Evolutionary conservation across 2,888 invertebrate genomes (phyloP).

Genomic region (Acanthosepion lycidas): DNA sequence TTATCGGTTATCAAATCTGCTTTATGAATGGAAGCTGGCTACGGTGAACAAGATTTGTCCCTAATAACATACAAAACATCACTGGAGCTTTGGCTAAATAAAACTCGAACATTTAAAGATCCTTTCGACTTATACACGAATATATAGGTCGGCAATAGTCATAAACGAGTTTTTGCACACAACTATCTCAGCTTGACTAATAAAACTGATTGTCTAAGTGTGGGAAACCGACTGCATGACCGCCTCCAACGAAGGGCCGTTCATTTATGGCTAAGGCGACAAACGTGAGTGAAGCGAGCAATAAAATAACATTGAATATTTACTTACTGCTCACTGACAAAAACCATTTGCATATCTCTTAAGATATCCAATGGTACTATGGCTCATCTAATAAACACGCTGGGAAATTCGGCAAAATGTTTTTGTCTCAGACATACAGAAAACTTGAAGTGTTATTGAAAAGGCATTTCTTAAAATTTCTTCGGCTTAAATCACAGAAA

Average conservation of each 20-base stretch:
- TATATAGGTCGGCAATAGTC: neutral
- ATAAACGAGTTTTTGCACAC: neutral
- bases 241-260: too few species aligned
- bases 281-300: neutral
- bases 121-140: neutral
- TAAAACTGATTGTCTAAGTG: neutral
- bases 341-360: neutral
- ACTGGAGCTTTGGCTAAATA: too few species aligned
- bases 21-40: too few species aligned
- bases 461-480: too few species aligned
- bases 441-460: too few species aligned
- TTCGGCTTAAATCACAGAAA: too few species aligned
- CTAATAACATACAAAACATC: too few species aligned
- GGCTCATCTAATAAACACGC: neutral
- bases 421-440: neutral
- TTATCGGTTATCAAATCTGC: too few species aligned
- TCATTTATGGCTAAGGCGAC: neutral
- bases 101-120: too few species aligned
- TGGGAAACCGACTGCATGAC: neutral
- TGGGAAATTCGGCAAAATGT: fast-evolving
- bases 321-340: neutral
- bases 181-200: neutral
- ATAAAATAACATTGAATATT: too few species aligned
- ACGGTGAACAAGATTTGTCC: too few species aligned
- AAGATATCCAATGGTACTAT: neutral